Conservation (phyloP, 2,888 invertebrate genomes). For the Fragum fragum region DNA sequence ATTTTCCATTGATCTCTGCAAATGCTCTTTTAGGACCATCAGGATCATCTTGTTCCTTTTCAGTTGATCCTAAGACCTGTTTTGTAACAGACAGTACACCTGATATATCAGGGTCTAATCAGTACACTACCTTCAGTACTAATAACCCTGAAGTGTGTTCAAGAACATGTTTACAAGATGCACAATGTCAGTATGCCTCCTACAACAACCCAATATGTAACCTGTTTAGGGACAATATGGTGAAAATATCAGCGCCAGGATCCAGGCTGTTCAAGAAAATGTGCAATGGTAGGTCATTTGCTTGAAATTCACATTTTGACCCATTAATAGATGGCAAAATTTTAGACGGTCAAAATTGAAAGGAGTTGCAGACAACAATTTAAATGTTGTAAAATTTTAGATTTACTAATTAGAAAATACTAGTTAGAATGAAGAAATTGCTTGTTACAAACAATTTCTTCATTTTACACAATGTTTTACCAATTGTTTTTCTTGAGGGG, state of each 20-base stretch:
- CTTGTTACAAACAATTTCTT: no score
- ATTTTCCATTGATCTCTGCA: no score
- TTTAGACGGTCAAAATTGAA: no score
- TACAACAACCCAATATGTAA: background rate
- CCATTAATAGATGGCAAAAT: no score
- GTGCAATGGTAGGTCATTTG: background rate
- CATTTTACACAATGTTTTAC: no score
- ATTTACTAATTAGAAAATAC: no score
- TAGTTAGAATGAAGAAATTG: no score
- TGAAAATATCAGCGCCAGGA: background rate
- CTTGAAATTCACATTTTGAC: no score
- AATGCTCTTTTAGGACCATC: no score
- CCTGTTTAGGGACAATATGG: background rate
- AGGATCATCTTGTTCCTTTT: background rate
- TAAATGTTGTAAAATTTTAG: no score
- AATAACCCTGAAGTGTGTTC: background rate
- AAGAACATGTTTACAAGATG: background rate
- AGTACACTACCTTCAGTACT: background rate
- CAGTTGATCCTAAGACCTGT: background rate
- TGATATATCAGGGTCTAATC: conserved; percentile 5
- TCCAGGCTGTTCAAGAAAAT: conserved; percentile 11
- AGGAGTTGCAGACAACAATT: no score
- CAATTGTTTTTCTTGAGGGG: no score
- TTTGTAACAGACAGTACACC: background rate
- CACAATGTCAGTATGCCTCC: background rate